These are phyloP conservation scores for Eremobia ochroleuca DNA, from an alignment of 2,888 invertebrate species.

Conservation along the genomic window DNA sequence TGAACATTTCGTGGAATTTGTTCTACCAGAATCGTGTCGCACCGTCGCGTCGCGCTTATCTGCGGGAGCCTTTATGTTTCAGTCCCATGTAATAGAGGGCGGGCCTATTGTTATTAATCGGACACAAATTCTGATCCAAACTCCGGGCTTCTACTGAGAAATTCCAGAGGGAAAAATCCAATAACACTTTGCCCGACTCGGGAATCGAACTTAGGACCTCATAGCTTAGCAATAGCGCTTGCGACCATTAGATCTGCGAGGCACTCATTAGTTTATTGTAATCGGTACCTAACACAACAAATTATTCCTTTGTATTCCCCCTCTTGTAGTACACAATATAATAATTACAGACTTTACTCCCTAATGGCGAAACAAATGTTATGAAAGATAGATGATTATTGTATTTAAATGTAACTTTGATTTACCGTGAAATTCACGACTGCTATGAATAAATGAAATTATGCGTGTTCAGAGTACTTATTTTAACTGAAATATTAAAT, in stretches of 20 bases:
- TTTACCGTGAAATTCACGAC: conserved; percentile 27
- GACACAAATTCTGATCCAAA: not conserved
- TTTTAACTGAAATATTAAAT: conserved; percentile 58
- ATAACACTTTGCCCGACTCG: not conserved
- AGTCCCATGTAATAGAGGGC: not conserved
- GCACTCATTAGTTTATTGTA: not conserved
- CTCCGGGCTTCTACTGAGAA: not conserved
- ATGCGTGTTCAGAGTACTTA: conserved; percentile 11
- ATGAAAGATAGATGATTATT: not conserved
- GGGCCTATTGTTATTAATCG: not conserved
- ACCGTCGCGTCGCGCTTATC: too few relatives aligned
- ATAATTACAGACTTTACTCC: conserved; percentile 6
- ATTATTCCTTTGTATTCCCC: not conserved
- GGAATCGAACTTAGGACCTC: not conserved
- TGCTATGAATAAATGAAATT: conserved; percentile 35
- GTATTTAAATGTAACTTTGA: conserved; percentile 26
- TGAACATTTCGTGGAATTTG: too few relatives aligned
- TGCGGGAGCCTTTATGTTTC: too few relatives aligned
- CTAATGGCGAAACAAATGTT: not conserved
- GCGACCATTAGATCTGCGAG: not conserved
- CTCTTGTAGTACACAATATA: not conserved
- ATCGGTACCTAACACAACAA: not conserved
- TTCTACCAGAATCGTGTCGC: too few relatives aligned
- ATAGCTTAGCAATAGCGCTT: not conserved
- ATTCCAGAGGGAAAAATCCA: not conserved